Base-by-base conservation (phyloP, 2,888 invertebrate species). In the Tricholauxania praeusta region DNA sequence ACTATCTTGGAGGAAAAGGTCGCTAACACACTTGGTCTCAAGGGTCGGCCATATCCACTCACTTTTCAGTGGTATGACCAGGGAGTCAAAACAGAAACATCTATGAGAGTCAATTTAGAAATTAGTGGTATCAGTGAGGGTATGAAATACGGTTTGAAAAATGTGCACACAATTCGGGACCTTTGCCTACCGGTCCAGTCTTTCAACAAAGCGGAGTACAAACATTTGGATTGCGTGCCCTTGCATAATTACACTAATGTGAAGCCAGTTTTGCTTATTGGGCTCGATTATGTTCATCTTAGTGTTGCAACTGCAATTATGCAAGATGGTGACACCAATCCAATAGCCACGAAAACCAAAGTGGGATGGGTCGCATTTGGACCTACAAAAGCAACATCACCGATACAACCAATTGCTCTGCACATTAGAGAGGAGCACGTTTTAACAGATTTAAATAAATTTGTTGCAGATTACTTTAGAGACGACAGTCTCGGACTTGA, bases 31-130 rank as follows among this genome's bases (percentile, higher is more conserved):
- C 4, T 12, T 76, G 39, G 76, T 19, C 70, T 73, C 4, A 71
- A 55, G 60, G 76, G 76, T 22, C 68, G 65, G 32, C 48, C 64
- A 10, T 32, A 73, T 6, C 65, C 73, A 10, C 67, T 78, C 6
- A 75, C 51, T 4, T 51, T 77, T n/a, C 59, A 59, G 10, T 39
- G 39, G 59, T 59, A 59, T 28, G 59, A 22, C 2, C 28, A 59
- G 22, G 3, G 12, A 7, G 15, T 22, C 6, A 22, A 22, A 8
- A 59, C 59, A 4, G 59, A 59, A 28, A 8, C 14, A 22, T 47
- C 63, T 15, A 17, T 15, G 8, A 71, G 47, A 22, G 47, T 71
- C 2, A 47, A n/a, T 1, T 10, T 63, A 1, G 70, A 71, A 71
- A 63, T 55, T 15, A 53, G 22, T 12, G 17, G 14, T 14, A 2